These are phyloP conservation scores for Dicranocentrus wangi DNA, from an alignment of 2,888 invertebrate species.

Conservation along the genomic window DNA sequence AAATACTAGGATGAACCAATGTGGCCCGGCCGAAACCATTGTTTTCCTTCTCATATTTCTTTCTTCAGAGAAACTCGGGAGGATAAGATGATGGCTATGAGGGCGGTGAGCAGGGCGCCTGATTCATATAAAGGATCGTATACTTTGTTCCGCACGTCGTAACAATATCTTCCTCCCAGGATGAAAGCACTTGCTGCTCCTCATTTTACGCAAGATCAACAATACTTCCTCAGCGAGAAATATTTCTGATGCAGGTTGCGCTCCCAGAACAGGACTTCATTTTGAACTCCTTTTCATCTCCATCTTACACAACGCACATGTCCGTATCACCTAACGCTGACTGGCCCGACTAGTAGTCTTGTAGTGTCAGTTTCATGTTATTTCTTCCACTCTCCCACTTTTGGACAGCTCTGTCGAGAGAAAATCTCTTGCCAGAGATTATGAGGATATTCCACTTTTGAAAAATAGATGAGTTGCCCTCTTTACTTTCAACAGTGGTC, in stretches of 20 bases:
- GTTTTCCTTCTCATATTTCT: constrained; percentile 71
- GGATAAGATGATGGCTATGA: constrained; percentile 47
- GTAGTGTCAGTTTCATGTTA: constrained; percentile 16
- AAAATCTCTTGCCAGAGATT: constrained; percentile 62
- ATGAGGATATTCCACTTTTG: constrained; percentile 61
- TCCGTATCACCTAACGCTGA: not conserved
- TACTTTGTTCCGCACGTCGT: constrained; percentile 7
- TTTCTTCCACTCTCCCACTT: constrained; percentile 1
- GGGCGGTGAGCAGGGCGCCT: constrained; percentile 1
- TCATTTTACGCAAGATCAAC: constrained; percentile 58
- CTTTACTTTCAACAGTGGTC: constrained; percentile 59
- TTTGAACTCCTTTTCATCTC: constrained; percentile 40
- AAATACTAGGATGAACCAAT: constrained; percentile 72
- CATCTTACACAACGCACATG: constrained; percentile 13
- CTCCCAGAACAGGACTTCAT: constrained; percentile 26
- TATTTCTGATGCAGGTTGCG: not conserved
- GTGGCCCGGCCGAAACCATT: constrained; percentile 71
- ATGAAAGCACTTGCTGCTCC: constrained; percentile 55
- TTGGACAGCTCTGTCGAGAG: constrained; percentile 23
- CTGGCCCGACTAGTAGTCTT: too few species aligned
- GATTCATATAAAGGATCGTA: constrained; percentile 29
- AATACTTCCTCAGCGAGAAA: too few species aligned
- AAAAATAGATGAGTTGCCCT: constrained; percentile 63
- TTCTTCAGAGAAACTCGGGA: constrained; percentile 23
- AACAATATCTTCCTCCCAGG: constrained; percentile 24